Evolutionary conservation across 2,113 vertebrate genomes (phyloP).

Genomic region (Halichoeres trimaculatus): DNA sequence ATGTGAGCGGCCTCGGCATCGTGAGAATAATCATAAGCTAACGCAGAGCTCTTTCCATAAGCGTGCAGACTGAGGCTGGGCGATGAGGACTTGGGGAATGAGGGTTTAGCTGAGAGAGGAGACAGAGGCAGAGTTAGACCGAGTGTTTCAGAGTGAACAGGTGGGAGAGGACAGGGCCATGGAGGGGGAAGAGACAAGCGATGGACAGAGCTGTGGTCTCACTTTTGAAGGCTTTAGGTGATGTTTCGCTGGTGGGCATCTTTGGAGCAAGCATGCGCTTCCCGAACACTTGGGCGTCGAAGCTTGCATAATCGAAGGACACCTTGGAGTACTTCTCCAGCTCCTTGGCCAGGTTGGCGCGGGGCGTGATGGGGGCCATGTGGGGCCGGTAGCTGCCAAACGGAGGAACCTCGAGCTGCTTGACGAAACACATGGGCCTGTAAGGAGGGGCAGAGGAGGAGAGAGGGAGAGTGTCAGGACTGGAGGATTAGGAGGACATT

Average conservation of each 20-base stretch:
- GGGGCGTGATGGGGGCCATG: constrained; percentile 90
- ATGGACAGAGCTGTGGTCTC: constrained; percentile 64
- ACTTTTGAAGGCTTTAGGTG: constrained; percentile 99
- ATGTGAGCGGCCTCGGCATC: constrained; percentile 98
- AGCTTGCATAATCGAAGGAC: constrained; percentile 99
- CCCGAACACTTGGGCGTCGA: constrained; percentile 99
- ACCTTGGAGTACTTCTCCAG: constrained; percentile 99
- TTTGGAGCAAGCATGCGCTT: constrained; percentile 99
- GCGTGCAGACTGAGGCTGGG: constrained; percentile 88
- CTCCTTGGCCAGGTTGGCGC: constrained; percentile 98
- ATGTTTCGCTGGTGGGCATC: constrained; percentile 97
- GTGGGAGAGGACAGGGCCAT: too few species aligned
- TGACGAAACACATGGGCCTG: constrained; percentile 99
- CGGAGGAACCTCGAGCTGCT: constrained; percentile 96
- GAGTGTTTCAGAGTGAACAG: too few species aligned
- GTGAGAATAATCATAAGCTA: constrained; percentile 93
- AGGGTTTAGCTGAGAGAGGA: constrained; percentile 85
- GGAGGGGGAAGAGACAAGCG: too few species aligned
- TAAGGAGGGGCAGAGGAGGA: not conserved
- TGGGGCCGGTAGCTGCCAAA: constrained; percentile 93
- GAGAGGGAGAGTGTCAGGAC: constrained; percentile 31
- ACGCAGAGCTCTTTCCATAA: constrained; percentile 87
- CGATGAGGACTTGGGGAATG: constrained; percentile 89
- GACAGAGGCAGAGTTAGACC: too few species aligned
- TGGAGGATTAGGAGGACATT: constrained; percentile 18